A percentile compares a stretch with the other conserved stretches of the same genome.
Conservation (phyloP, 2,888 invertebrate genomes). For the Norana najaformis region DNA sequence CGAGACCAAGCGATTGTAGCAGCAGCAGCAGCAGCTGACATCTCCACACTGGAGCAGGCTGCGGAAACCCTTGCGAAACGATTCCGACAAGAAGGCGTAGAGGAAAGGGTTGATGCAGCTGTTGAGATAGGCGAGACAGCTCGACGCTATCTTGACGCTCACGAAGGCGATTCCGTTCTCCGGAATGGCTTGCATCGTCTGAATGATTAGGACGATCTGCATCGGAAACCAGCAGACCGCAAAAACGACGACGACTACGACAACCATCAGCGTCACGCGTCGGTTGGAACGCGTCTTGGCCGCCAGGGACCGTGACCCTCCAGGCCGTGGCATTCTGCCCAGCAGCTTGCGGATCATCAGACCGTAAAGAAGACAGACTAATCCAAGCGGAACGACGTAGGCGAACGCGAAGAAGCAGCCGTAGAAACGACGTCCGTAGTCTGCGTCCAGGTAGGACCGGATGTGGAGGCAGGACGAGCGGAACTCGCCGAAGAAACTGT, state of each 20-base stretch:
- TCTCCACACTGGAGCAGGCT: slow-evolving; percentile 42
- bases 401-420: slow-evolving; percentile 76
- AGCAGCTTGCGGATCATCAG: slow-evolving; percentile 71
- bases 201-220: slow-evolving; percentile 72
- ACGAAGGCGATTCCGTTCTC: slow-evolving; percentile 64
- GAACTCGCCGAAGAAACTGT: slow-evolving; percentile 31
- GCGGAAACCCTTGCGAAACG: slow-evolving; percentile 85
- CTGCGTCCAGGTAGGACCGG: slow-evolving; percentile 23
- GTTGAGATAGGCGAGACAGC: slow-evolving; percentile 79
- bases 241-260: slow-evolving; percentile 87
- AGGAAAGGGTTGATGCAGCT: slow-evolving; percentile 92
- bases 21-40: background rate
- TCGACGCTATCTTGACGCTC: slow-evolving; percentile 55
- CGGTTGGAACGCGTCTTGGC: slow-evolving; percentile 81
- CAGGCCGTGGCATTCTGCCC: slow-evolving; percentile 37
- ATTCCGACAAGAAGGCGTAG: slow-evolving; percentile 90
- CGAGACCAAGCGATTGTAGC: background rate
- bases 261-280: slow-evolving; percentile 87
- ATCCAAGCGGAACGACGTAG: slow-evolving; percentile 82
- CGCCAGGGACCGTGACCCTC: slow-evolving; percentile 68
- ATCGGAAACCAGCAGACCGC: slow-evolving; percentile 93
- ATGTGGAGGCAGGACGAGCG: slow-evolving; percentile 39
- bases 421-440: slow-evolving; percentile 45
- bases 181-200: slow-evolving; percentile 79
- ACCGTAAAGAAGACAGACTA: slow-evolving; percentile 85